phyloP scores from a whole-genome alignment of 2,797 vertebrate species.

The Lacerta viridis region DNA sequence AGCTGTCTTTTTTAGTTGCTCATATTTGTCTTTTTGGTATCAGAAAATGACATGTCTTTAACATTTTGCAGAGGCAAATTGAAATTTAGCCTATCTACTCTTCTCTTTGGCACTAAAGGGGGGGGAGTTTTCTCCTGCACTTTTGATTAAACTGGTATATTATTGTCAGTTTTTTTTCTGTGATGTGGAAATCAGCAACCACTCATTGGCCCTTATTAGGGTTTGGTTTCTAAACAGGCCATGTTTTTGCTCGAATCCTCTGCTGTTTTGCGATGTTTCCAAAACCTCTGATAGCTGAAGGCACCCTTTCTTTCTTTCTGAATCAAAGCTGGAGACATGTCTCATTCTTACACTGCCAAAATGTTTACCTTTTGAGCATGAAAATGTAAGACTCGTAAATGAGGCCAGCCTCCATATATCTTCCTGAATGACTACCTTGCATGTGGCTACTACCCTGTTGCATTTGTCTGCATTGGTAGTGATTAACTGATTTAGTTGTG shows the following conservation, averaged over 20 bases:
- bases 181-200: constrained; percentile 31
- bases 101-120: constrained; percentile 30
- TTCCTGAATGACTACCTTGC: background rate
- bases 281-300: background rate
- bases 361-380: background rate
- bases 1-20: constrained; percentile 54
- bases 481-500: background rate
- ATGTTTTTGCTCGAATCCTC: constrained; percentile 2
- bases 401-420: background rate
- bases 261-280: background rate
- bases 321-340: background rate
- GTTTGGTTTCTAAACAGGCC: constrained; percentile 2
- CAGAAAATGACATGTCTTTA: background rate
- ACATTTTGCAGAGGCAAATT: background rate
- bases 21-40: background rate
- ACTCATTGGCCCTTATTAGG: constrained; percentile 39
- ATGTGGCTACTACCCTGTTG: background rate
- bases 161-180: background rate
- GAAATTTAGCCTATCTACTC: background rate
- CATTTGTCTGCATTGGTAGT: background rate
- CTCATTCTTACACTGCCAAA: background rate
- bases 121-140: background rate
- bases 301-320: background rate
- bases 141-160: constrained; percentile 31
- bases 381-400: background rate